Evolutionary conservation across 2,113 vertebrate genomes (phyloP), one percentile per base, ranked within the genome.

Genomic region (Ivindomyrus marchei): DNA sequence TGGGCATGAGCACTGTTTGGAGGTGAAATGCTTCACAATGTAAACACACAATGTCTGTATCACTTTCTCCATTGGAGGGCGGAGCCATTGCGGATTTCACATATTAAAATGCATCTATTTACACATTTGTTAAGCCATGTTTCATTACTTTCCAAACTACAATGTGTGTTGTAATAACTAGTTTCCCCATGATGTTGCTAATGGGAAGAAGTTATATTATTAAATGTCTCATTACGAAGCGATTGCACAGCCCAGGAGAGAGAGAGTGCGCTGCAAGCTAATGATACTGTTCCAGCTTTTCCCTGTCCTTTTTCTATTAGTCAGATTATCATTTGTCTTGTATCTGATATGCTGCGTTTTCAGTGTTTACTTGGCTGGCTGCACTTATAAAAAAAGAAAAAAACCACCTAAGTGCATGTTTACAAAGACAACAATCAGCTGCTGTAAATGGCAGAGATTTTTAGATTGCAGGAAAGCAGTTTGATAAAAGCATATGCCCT

Each of bases 401-500:
- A 42, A 42, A 15, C 1, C 74, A 42, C 74, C 36, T 80, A 39
- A 80, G 36, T 80, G 74, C 74, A 80, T 80, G 74, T 42, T 80
- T 80, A 80, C 74, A 80, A 80, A 80, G 74, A 80, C 4, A 42
- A 39, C 74, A 80, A 80, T 27, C 84, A 50, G 47, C 45, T 86
- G 84, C 83, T 21, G 83, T 85, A n/a, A 85, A 85, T 85, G 83
- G 39, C 84, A 85, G 45, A 46, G 84, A 50, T 86, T n/a, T 86
- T 80, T 80, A 80, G 36, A 42, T 42, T 80, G 74, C 74, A 42
- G 74, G 74, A 80, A 42, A 42, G 74, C 36, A 39, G 36, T 42
- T 36, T 80, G 74, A 42, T 80, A 80, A 80, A 19, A 80, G 74
- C 74, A 36, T 36, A 80, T 80, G 74, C 36, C 36, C 74, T 80